phyloP scores from a whole-genome alignment of 2,888 invertebrate species.

The Gymnocheta viridis region DNA sequence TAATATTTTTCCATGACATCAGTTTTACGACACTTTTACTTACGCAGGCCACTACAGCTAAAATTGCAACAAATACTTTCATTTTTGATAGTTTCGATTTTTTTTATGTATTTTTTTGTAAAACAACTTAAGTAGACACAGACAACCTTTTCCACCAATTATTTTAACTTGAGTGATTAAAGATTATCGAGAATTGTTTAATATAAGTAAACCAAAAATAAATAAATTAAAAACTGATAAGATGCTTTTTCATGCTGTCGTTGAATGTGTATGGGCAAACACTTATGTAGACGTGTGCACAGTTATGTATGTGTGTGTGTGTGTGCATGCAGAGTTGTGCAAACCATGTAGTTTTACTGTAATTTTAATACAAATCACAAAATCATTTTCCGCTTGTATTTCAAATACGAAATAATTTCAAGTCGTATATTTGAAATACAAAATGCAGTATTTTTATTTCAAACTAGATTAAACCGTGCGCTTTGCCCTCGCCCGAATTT shows the following conservation, averaged over 20 bases:
- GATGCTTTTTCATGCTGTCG: neutral
- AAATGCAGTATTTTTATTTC: too few relatives aligned
- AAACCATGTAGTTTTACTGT: too few relatives aligned
- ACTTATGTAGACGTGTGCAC: too few relatives aligned
- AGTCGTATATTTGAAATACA: too few relatives aligned
- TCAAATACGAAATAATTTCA: too few relatives aligned
- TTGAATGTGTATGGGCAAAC: too few relatives aligned
- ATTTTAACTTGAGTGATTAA: slow-evolving; percentile 30
- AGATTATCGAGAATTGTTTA: neutral
- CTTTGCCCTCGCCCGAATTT: too few relatives aligned
- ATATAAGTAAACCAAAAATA: neutral
- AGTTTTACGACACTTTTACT: slow-evolving; percentile 9
- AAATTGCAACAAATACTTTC: slow-evolving; percentile 69
- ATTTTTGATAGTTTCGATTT: slow-evolving; percentile 51
- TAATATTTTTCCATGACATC: neutral
- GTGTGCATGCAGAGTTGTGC: too few relatives aligned
- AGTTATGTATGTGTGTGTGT: too few relatives aligned
- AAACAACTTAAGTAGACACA: neutral
- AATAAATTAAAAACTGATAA: neutral
- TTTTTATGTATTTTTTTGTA: neutral
- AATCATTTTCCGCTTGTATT: too few relatives aligned
- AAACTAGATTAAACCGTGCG: too few relatives aligned
- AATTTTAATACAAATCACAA: too few relatives aligned
- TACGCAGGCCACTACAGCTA: slow-evolving; percentile 69
- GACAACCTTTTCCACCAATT: slow-evolving; percentile 5